Conservation (phyloP, 2,113 vertebrate genomes). For the Laticauda laticaudata region DNA sequence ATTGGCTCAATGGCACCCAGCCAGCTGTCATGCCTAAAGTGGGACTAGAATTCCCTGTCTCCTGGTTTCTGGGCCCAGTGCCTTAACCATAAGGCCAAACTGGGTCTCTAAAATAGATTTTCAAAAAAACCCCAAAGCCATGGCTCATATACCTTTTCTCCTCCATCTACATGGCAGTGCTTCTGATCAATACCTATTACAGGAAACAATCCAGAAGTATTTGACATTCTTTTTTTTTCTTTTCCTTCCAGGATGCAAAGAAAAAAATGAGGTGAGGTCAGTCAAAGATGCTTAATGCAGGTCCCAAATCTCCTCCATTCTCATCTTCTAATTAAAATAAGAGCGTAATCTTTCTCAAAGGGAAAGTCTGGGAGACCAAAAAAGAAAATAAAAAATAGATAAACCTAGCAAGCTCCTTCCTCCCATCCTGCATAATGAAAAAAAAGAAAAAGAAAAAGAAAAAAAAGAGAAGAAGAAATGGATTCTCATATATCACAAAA, state of each 20-base stretch:
- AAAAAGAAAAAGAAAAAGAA: background rate
- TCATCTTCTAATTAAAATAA: conserved; percentile 65
- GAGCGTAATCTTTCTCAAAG: conserved; percentile 51
- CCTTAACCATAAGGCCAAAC: too few species aligned
- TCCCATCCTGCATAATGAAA: conserved; percentile 26
- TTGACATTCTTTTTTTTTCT: conserved; percentile 48
- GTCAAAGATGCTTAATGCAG: conserved; percentile 58
- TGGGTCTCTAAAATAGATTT: conserved; percentile 4
- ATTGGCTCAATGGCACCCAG: too few species aligned
- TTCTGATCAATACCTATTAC: conserved; percentile 61
- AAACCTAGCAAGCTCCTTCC: conserved; percentile 16
- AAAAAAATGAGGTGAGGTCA: conserved; percentile 26
- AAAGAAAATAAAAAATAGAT: background rate
- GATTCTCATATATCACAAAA: conserved; percentile 19
- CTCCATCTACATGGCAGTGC: conserved; percentile 38
- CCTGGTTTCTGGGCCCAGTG: too few species aligned
- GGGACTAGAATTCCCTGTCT: too few species aligned
- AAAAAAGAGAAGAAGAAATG: background rate
- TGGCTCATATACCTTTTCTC: conserved; percentile 13
- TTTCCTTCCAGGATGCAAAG: conserved; percentile 43
- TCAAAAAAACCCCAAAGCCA: conserved; percentile 21
- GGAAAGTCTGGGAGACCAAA: conserved; percentile 40
- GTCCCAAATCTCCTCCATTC: conserved; percentile 53
- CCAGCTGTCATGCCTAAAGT: too few species aligned
- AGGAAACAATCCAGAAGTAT: conserved; percentile 46